phyloP scores from a whole-genome alignment of 2,888 invertebrate species.

The Macaria notata region DNA sequence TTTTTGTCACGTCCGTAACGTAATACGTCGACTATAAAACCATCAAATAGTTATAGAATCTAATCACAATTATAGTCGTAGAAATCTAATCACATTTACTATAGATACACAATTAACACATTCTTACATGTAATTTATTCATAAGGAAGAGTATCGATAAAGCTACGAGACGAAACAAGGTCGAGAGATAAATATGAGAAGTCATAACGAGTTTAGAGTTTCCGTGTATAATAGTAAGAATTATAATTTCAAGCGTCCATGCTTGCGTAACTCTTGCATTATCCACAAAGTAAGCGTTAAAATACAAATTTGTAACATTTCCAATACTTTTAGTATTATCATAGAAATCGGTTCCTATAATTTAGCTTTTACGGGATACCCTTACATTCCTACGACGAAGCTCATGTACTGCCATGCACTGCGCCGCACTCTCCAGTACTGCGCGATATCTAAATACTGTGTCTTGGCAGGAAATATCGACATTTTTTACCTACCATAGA shows the following conservation, averaged over 20 bases:
- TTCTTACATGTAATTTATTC: constrained; percentile 49
- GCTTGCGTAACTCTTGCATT: constrained; percentile 33
- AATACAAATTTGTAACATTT: constrained; percentile 82
- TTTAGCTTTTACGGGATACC: constrained; percentile 70
- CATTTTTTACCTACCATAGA: no score
- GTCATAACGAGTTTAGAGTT: constrained; percentile 34
- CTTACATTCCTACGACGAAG: constrained; percentile 77
- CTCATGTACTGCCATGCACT: constrained; percentile 60
- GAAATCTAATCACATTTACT: constrained; percentile 39
- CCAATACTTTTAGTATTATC: constrained; percentile 76
- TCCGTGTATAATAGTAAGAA: constrained; percentile 38
- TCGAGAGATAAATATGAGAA: constrained; percentile 27
- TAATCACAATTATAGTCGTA: constrained; percentile 46
- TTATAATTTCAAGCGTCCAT: constrained; percentile 23
- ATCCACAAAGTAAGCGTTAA: constrained; percentile 41
- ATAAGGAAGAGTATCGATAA: constrained; percentile 52
- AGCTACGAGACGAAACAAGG: constrained; percentile 43
- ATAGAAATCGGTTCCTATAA: constrained; percentile 71
- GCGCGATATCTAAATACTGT: constrained; percentile 55
- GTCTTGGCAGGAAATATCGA: no score
- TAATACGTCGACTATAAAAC: constrained; percentile 55
- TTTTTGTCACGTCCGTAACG: constrained; percentile 32
- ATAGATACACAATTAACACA: constrained; percentile 58
- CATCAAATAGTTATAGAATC: constrained; percentile 62
- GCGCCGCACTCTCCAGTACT: constrained; percentile 63